A percentile compares a stretch with the other conserved stretches of the same genome.
Conservation (phyloP, 2,888 invertebrate species). For the Oligia strigilis region DNA sequence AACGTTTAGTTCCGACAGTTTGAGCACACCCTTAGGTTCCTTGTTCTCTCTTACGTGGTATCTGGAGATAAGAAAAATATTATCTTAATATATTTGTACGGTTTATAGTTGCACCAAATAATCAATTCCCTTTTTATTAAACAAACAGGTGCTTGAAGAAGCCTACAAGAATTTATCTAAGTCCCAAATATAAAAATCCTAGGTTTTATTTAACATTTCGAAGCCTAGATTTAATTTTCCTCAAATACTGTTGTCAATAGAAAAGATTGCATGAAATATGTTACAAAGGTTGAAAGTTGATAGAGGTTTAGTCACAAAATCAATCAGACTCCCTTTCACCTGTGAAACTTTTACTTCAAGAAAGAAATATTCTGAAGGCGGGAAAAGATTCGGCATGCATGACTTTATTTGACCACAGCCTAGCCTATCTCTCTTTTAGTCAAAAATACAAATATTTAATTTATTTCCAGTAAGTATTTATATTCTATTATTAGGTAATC, state of each 20-base stretch:
- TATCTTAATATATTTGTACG: not conserved
- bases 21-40: conserved; percentile 95
- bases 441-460: not conserved
- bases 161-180: not conserved
- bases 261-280: conserved; percentile 25
- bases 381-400: conserved; percentile 44
- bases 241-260: not conserved
- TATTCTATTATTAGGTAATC: not conserved
- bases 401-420: conserved; percentile 15
- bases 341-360: conserved; percentile 20
- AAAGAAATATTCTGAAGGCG: conserved; percentile 25
- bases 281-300: conserved; percentile 33
- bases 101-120: not conserved
- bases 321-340: conserved; percentile 22
- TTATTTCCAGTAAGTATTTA: not conserved
- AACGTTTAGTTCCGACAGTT: conserved; percentile 95
- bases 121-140: not conserved
- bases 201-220: not conserved
- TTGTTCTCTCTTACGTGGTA: conserved; percentile 94
- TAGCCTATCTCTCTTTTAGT: not conserved
- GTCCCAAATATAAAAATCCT: not conserved
- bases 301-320: conserved; percentile 39
- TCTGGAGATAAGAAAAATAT: conserved; percentile 71
- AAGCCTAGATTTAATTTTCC: not conserved
- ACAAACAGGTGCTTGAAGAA: conserved; percentile 18